Percentiles rank a stretch among this genome's conserved stretches.
These are phyloP conservation scores for Rhopilema esculentum DNA, from an alignment of 30 jellyfish, hydroid and myxozoan genomes.

Conservation along the genomic window DNA sequence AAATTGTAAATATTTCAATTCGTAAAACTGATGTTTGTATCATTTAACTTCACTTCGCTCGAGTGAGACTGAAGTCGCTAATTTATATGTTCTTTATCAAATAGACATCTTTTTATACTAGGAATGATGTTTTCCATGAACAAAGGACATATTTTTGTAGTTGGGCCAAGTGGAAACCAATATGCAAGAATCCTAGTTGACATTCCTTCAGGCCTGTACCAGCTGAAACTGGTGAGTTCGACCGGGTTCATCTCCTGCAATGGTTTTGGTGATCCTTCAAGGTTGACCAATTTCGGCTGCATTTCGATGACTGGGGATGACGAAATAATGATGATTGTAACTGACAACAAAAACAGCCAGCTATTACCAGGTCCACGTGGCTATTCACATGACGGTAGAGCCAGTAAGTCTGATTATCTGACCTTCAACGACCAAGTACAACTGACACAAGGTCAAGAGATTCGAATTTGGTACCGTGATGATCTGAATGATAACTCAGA, in stretches of 20 bases:
- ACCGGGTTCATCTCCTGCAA: slow-evolving; percentile 43
- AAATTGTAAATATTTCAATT: no score
- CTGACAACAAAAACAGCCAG: slow-evolving; percentile 36
- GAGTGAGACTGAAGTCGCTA: no score
- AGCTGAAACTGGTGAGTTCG: slow-evolving; percentile 30
- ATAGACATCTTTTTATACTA: neutral
- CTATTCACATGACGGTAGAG: slow-evolving; percentile 52
- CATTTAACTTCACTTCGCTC: no score
- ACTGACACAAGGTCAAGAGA: slow-evolving; percentile 27
- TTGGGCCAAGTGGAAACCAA: slow-evolving; percentile 30
- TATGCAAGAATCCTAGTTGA: slow-evolving; percentile 37
- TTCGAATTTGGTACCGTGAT: slow-evolving; percentile 66
- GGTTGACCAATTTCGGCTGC: slow-evolving; percentile 41
- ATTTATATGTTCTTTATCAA: no score
- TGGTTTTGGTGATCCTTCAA: neutral
- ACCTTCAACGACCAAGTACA: slow-evolving; percentile 54
- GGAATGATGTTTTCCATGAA: slow-evolving; percentile 48
- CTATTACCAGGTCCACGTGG: slow-evolving; percentile 61
- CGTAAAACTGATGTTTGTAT: no score
- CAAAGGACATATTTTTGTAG: neutral
- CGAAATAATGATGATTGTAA: slow-evolving; percentile 33
- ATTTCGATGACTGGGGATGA: neutral
- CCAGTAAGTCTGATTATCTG: slow-evolving; percentile 49
- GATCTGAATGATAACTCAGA: slow-evolving; percentile 31
- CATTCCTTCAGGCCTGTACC: slow-evolving; percentile 47